Conservation (phyloP, 1,140 invertebrate species). For the Bombus terrestris region DNA sequence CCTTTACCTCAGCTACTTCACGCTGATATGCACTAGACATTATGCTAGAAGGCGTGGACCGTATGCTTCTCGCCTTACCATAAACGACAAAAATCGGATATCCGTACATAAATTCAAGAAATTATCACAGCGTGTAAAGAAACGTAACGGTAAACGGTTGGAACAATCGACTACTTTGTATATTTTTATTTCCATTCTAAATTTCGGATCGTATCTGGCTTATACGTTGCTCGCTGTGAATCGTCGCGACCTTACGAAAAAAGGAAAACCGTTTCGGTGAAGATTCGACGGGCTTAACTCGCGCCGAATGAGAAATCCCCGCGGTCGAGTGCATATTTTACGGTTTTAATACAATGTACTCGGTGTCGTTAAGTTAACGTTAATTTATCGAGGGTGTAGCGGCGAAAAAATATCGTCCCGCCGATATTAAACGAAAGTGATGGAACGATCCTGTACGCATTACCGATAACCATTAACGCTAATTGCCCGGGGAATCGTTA, state of each 20-base stretch:
- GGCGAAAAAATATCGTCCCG: neutral
- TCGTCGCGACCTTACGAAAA: neutral
- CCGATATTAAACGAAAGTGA: slow-evolving; percentile 46
- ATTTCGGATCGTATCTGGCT: neutral
- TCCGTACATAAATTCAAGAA: neutral
- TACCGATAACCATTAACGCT: slow-evolving; percentile 47
- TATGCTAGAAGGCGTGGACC: neutral
- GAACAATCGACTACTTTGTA: neutral
- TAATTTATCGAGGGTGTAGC: slow-evolving; percentile 28
- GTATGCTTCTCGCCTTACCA: neutral
- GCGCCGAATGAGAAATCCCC: slow-evolving; percentile 6
- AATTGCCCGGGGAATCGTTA: slow-evolving; percentile 43
- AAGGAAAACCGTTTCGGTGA: neutral
- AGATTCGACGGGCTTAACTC: neutral
- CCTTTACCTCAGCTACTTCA: too few relatives aligned
- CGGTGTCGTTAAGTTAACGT: slow-evolving; percentile 37
- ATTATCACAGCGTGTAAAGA: neutral
- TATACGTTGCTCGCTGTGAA: neutral
- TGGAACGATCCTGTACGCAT: slow-evolving; percentile 38
- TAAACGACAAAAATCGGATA: neutral
- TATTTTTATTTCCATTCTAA: neutral
- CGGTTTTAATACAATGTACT: slow-evolving; percentile 51
- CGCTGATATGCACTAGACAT: neutral
- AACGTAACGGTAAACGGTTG: neutral
- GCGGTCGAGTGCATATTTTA: slow-evolving; percentile 42